Evolutionary conservation across 2,888 invertebrate genomes (phyloP).

Genomic region (Ypsolopha scabrella): DNA sequence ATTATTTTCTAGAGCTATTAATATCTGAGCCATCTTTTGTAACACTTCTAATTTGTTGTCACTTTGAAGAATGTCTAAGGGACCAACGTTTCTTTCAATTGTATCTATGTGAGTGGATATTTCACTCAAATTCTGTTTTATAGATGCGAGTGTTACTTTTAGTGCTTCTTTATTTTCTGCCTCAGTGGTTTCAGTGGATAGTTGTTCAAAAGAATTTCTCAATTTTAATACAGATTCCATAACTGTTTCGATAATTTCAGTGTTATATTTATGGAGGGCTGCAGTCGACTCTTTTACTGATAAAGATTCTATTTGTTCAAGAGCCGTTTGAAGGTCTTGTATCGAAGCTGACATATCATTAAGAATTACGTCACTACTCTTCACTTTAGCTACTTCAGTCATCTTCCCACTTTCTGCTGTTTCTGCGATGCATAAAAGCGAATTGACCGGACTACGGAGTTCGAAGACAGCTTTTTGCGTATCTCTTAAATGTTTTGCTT

Average conservation of each 20-base stretch:
- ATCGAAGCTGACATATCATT: conserved; percentile 58
- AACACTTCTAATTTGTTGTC: conserved; percentile 54
- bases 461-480: conserved; percentile 56
- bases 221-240: conserved; percentile 74
- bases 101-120: conserved; percentile 38
- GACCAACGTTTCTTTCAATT: conserved; percentile 39
- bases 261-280: conserved; percentile 55
- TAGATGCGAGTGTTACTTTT: conserved; percentile 31
- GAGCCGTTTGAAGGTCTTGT: conserved; percentile 56
- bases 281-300: conserved; percentile 62
- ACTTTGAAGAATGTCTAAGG: conserved; percentile 47
- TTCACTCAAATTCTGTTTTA: conserved; percentile 42
- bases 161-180: conserved; percentile 33
- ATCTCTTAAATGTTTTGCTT: conserved; percentile 42
- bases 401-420: conserved; percentile 33
- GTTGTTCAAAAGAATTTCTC: conserved; percentile 67
- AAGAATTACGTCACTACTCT: conserved; percentile 43
- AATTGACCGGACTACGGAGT: conserved; percentile 41
- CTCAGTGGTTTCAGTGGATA: conserved; percentile 33
- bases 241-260: conserved; percentile 74
- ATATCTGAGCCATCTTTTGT: conserved; percentile 58
- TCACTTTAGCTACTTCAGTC: conserved; percentile 24
- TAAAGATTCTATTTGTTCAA: conserved; percentile 60
- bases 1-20: conserved; percentile 53
- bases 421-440: conserved; percentile 42